Evolutionary conservation across 2,888 invertebrate genomes (phyloP).

Genomic region (Tenthredo distinguenda): DNA sequence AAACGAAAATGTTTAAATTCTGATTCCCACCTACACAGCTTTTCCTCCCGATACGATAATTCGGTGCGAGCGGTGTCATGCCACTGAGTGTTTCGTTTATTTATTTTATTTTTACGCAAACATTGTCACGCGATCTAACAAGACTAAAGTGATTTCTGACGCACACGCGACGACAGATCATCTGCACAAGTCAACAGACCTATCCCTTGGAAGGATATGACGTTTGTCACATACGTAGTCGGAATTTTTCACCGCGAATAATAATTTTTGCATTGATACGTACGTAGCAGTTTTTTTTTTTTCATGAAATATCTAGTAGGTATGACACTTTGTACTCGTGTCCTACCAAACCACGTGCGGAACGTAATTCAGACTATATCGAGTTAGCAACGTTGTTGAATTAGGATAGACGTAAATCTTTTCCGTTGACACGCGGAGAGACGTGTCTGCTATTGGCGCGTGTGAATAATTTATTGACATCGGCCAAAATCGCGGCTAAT

Average conservation of each 20-base stretch:
- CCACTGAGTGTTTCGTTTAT: conserved; percentile 38
- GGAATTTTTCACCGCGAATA: not conserved
- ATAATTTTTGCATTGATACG: not conserved
- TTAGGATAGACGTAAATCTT: not conserved
- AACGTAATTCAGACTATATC: not conserved
- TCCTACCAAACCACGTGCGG: not conserved
- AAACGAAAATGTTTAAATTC: not conserved
- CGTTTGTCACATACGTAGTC: not conserved
- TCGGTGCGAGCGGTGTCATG: conserved; percentile 44
- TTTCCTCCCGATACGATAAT: conserved; percentile 12
- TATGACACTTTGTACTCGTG: not conserved
- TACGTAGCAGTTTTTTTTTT: not conserved
- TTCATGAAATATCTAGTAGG: not conserved
- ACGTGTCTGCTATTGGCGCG: not conserved
- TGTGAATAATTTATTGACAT: not conserved
- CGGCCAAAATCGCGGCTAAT: not conserved
- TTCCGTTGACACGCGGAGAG: not conserved
- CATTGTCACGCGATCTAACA: conserved; percentile 31
- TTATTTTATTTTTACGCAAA: conserved; percentile 32
- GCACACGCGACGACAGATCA: not conserved
- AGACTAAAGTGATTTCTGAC: conserved; percentile 32
- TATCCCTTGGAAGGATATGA: not conserved
- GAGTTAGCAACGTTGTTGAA: not conserved
- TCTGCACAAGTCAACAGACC: not conserved
- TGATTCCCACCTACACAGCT: not conserved